Base-by-base conservation (phyloP, 2,113 vertebrate genomes). In the Dendrocopos noguchii region DNA sequence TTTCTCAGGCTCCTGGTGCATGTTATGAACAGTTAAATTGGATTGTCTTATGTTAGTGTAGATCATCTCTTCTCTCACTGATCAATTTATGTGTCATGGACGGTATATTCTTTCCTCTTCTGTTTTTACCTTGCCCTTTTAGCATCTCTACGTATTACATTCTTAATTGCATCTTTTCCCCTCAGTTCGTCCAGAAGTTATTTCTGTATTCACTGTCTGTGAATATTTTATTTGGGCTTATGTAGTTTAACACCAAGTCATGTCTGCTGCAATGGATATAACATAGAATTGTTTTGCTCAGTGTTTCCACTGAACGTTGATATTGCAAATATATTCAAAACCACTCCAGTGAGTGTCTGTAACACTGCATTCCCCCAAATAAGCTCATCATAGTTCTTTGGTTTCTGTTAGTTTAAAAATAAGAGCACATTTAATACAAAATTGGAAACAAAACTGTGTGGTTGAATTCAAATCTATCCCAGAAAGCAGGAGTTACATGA, bases 271-370 rank as follows among this genome's bases (percentile, higher is more conserved):
- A 61, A 2, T 80, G 53, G 21, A 13, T 83, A 10, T 18, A 78
- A 29, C 10, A 6, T 56, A 44, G 6, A 63, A 25, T n/a, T 3
- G 4, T 36, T 90, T 84, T 63, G 15, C 52, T 76, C 31, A 55
- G 0, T 84, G 28, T n/a, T 93, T 61, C 39, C 13, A 21, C 57
- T 57, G 22, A 87, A 20, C 52, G 77, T 21, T 53, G 85, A 44
- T 84, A 64, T 74, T 87, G 33, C 42, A 87, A 83, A 85, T 84
- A n/a, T n/a, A 44, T 89, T 91, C 22, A 77, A 56, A 87, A 93
- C n/a, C 28, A 71, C 8, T 34, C 36, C 63, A 31, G 10, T 53
- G 78, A 28, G 17, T 84, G 39, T 68, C 56, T 84, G 52, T 73
- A 33, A 66, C 13, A 3, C 56, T 68, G 19, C n/a, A 34, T 33